These are phyloP conservation scores for Dilophus febrilis DNA, from an alignment of 2,888 invertebrate genomes.

Conservation along the genomic window DNA sequence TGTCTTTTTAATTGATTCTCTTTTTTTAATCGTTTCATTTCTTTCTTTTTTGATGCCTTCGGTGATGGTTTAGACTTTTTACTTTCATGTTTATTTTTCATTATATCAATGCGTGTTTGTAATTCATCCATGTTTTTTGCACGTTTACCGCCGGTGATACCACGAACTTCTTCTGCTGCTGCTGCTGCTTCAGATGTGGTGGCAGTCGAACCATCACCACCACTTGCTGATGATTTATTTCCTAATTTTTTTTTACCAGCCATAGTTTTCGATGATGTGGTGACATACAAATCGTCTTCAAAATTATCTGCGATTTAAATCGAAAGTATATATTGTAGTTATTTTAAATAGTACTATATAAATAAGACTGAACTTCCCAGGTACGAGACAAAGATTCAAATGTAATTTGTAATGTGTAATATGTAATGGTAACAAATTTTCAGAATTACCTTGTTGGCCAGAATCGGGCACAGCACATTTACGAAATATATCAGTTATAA, in stretches of 20 bases:
- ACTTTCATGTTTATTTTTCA: slow-evolving; percentile 26
- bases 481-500: slow-evolving; percentile 19
- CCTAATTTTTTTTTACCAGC: too few relatives aligned
- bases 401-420: too few relatives aligned
- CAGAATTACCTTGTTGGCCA: too few relatives aligned
- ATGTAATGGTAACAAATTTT: too few relatives aligned
- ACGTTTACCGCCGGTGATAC: not conserved
- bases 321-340: not conserved
- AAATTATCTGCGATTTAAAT: slow-evolving; percentile 11
- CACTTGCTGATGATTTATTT: too few relatives aligned
- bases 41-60: slow-evolving; percentile 20
- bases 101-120: slow-evolving; percentile 19
- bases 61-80: slow-evolving; percentile 24
- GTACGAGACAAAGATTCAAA: too few relatives aligned
- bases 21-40: slow-evolving; percentile 23
- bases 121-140: not conserved
- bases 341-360: not conserved
- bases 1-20: slow-evolving; percentile 25
- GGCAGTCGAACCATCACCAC: too few relatives aligned
- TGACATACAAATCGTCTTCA: slow-evolving; percentile 19
- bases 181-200: not conserved
- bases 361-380: slow-evolving; percentile 14
- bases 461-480: slow-evolving; percentile 25
- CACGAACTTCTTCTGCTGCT: not conserved
- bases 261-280: slow-evolving; percentile 13